Base-by-base conservation (phyloP, 1,140 invertebrate species). In the Drosophila takahashii region DNA sequence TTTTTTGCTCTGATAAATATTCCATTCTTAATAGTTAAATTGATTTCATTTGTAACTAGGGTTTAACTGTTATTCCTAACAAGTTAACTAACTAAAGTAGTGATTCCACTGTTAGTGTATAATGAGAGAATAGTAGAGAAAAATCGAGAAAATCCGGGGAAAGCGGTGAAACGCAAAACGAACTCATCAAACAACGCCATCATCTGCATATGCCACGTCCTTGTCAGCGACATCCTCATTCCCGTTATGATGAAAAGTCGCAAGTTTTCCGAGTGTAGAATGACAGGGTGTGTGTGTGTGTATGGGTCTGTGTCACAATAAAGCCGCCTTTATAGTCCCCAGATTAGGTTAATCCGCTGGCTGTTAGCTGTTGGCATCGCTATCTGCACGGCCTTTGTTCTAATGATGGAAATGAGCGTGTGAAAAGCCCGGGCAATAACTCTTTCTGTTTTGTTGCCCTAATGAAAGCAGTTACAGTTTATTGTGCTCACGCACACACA, bases 281-380 rank as follows among this genome's bases (percentile, higher is more conserved):
- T 22, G 41, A 16, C n/a, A 5, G 9, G 4, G 8, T 9, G 41
- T 18, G 22, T 34, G 15, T 44, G 15, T 15, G 48, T 39, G 15
- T 41, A 42, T 66, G 58, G 45, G 65, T 62, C 37, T 70, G 61
- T 61, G 75, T 61, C 56, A 73, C 58, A 64, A 83, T 89, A 87
- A 84, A 83, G 71, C 83, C 72, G 76, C 85, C 76, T 89, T 87
- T 87, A 90, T 87, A 89, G 84, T 83, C 76, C 45, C 56, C 48
- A 87, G 84, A 87, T 87, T 87, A 87, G 84, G 85, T 87, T 87
- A 87, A 87, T 87, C 84, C 85, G 59, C 67, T 75, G 72, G 45
- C 60, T 81, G 79, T 74, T 67, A 61, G 64, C 64, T 70, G 64
- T 85, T 85, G 81, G 66, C 79, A 84, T 67, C 78, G 84, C 79